Evolutionary conservation across 2,888 invertebrate genomes (phyloP), one percentile per base, ranked within the genome.

Genomic region (Stenodera caucasica): DNA sequence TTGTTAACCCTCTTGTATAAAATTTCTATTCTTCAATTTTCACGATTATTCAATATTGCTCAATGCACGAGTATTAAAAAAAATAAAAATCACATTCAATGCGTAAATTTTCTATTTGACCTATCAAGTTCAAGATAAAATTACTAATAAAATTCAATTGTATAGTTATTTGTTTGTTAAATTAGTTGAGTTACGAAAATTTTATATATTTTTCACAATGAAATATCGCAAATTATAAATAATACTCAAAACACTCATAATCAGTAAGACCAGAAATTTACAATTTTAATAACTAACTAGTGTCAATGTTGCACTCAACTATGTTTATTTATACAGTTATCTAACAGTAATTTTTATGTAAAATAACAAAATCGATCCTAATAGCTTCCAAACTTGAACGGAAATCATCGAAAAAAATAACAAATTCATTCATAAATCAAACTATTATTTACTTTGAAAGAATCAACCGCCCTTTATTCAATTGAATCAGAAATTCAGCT

Each of bases 291-390:
- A 21, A 45, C 11, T 45, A 23, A 21, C 12, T 40, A 40, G 37
- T 45, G 18, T 45, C 45, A 45, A 45, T 45, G 45, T 21, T 45
- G 11, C 45, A 45, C 45, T 45, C 21, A 40, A 40, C 8, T 40
- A 45, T 45, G 11, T 45, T 45, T 45, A 21, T 45, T 45, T 45
- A 45, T 45, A 45, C 4, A 45, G 15, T 21, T 21, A 45, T 45
- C 45, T 45, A 18, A 45, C 45, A 45, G 9, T 45, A 21, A 45
- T 45, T 15, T 15, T 37, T 37, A 23, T 45, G 21, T 11, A 23
- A 45, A 45, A 45, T 7, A 45, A 21, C 21, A 21, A 45, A 35
- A 11, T 45, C n/a, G n/a, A n/a, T n/a, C n/a, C n/a, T n/a, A n/a
- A n/a, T n/a, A n/a, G n/a, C n/a, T n/a, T n/a, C n/a, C n/a, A n/a